Conservation (phyloP, 2,113 vertebrate species). For the Anoplopoma fimbria region DNA sequence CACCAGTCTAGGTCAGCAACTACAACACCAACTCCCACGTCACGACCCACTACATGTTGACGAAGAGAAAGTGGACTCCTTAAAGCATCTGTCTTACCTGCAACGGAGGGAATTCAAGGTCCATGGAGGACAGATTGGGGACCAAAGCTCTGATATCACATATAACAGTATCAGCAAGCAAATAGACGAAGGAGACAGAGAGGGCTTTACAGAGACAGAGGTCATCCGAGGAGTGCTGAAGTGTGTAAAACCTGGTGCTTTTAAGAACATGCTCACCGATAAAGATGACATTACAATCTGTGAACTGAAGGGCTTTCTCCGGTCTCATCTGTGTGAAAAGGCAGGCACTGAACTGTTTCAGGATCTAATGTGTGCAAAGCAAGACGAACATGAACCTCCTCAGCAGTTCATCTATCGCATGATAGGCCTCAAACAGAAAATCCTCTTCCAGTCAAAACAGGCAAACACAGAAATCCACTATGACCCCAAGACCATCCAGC, state of each 20-base stretch:
- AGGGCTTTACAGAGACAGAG: too few relatives aligned
- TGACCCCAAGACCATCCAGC: too few relatives aligned
- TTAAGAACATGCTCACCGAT: slow-evolving; percentile 39
- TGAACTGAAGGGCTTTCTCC: slow-evolving; percentile 51
- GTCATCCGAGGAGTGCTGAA: neutral
- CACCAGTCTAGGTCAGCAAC: neutral
- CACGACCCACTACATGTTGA: neutral
- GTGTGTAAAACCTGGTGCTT: slow-evolving; percentile 21
- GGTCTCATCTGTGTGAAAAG: slow-evolving; percentile 41
- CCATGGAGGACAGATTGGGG: neutral
- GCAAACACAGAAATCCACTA: too few relatives aligned
- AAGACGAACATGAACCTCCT: neutral
- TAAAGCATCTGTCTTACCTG: neutral
- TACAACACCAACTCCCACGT: neutral
- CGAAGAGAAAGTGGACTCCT: neutral
- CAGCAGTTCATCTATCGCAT: slow-evolving; percentile 26
- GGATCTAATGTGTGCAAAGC: too few relatives aligned
- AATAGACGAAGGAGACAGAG: too few relatives aligned
- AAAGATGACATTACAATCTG: slow-evolving; percentile 40
- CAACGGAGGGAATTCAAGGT: neutral
- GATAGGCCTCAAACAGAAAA: neutral
- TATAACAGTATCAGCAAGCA: too few relatives aligned
- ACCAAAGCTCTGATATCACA: neutral
- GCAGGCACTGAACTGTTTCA: neutral
- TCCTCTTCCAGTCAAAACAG: neutral